These are phyloP conservation scores for Orchesella flavescens DNA, from an alignment of 2,888 invertebrate genomes.

Conservation along the genomic window DNA sequence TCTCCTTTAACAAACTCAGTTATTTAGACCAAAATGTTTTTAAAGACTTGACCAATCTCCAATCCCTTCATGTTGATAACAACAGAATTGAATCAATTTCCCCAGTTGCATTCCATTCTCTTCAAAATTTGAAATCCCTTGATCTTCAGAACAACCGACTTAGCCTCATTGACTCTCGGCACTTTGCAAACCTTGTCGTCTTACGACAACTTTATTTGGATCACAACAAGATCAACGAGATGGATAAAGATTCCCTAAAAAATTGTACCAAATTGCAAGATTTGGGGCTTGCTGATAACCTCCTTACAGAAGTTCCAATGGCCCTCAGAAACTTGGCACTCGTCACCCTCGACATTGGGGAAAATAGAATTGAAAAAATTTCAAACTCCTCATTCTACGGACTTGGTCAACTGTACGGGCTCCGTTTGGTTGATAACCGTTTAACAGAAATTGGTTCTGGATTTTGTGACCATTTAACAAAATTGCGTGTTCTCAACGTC, in stretches of 20 bases:
- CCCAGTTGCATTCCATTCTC: conserved; percentile 88
- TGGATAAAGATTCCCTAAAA: conserved; percentile 87
- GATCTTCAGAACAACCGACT: conserved; percentile 91
- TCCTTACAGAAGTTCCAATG: conserved; percentile 84
- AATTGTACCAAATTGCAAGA: conserved; percentile 93
- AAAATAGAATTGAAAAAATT: conserved; percentile 90
- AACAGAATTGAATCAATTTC: conserved; percentile 92
- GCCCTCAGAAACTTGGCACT: conserved; percentile 84
- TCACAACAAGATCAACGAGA: conserved; percentile 86
- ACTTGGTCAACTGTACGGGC: conserved; percentile 86
- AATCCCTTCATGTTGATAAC: conserved; percentile 88
- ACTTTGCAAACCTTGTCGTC: conserved; percentile 89
- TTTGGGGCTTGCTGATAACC: conserved; percentile 90
- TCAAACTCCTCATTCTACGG: conserved; percentile 89
- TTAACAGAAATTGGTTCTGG: conserved; percentile 88
- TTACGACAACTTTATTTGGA: conserved; percentile 88
- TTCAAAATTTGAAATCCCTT: conserved; percentile 90
- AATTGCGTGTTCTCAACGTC: conserved; percentile 87
- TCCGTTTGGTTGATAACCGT: conserved; percentile 91
- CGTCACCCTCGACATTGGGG: conserved; percentile 91
- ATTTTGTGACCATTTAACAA: conserved; percentile 90
- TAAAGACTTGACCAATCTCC: conserved; percentile 88
- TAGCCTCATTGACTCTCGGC: conserved; percentile 85
- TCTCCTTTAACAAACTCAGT: conserved; percentile 88
- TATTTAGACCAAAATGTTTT: conserved; percentile 88